phyloP scores from a whole-genome alignment of 2,797 vertebrate genomes.

The Limosa lapponica region DNA sequence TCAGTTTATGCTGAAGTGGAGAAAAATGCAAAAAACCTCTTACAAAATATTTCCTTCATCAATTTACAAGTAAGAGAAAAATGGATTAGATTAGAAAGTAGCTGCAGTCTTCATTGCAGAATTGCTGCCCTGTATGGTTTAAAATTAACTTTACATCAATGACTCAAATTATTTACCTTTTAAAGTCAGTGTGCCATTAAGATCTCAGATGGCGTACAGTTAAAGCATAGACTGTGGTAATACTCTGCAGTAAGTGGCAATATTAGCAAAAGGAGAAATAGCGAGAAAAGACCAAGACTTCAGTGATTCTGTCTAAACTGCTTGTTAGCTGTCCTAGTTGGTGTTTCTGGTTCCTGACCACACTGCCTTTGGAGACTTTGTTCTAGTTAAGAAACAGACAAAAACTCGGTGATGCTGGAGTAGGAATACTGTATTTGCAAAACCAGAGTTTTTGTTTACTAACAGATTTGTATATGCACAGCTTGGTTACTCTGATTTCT shows the following conservation, averaged over 20 bases:
- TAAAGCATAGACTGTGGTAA: background rate
- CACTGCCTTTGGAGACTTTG: background rate
- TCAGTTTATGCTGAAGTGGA: background rate
- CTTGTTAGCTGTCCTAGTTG: background rate
- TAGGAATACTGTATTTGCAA: background rate
- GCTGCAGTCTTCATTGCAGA: background rate
- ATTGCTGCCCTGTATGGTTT: background rate
- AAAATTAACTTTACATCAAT: background rate
- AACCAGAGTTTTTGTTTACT: background rate
- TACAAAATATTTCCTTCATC: background rate
- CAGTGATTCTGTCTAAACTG: background rate
- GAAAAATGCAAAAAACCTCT: background rate
- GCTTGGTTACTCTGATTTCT: background rate
- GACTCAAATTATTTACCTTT: background rate
- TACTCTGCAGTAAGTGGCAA: background rate
- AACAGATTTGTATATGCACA: rapidly evolving
- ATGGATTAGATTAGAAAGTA: background rate
- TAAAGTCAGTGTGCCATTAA: background rate
- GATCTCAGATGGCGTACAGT: background rate
- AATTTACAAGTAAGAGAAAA: background rate
- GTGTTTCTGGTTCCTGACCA: background rate
- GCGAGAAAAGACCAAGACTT: background rate
- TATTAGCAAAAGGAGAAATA: background rate
- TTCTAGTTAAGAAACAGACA: background rate
- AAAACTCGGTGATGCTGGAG: background rate